A percentile compares a stretch with the other conserved stretches of the same genome.
These are phyloP conservation scores for Etia nguti DNA, from an alignment of 2,113 vertebrate genomes.

Conservation along the genomic window DNA sequence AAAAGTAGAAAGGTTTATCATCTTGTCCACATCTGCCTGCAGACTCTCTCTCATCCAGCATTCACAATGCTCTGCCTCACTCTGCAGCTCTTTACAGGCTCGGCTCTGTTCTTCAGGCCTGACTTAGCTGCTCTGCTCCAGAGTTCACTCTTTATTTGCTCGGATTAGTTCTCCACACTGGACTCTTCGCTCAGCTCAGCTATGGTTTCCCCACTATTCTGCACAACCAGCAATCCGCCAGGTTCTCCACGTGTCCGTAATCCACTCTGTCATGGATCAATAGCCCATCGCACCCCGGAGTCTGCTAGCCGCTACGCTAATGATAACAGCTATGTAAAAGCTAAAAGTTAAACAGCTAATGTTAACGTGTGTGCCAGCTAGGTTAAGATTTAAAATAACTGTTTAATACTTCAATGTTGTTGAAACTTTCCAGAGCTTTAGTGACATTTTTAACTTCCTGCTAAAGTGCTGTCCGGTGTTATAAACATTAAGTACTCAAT, in stretches of 20 bases:
- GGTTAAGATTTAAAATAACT: background rate
- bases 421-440: background rate
- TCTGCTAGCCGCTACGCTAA: background rate
- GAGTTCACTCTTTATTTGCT: background rate
- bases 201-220: background rate
- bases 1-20: background rate
- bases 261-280: background rate
- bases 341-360: background rate
- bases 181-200: background rate
- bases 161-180: background rate
- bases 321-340: background rate
- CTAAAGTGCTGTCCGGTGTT: background rate
- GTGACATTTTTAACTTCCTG: background rate
- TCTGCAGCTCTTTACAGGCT: background rate
- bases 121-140: background rate
- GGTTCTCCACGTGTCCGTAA: background rate
- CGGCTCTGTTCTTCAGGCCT: background rate
- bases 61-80: background rate
- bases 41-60: background rate
- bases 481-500: background rate
- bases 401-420: background rate
- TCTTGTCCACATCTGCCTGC: background rate
- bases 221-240: background rate
- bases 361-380: background rate
- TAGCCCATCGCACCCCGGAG: background rate